Evolutionary conservation across 2,888 invertebrate species (phyloP), one percentile per base, ranked within the genome.

Genomic region (Brachyptera risi): DNA sequence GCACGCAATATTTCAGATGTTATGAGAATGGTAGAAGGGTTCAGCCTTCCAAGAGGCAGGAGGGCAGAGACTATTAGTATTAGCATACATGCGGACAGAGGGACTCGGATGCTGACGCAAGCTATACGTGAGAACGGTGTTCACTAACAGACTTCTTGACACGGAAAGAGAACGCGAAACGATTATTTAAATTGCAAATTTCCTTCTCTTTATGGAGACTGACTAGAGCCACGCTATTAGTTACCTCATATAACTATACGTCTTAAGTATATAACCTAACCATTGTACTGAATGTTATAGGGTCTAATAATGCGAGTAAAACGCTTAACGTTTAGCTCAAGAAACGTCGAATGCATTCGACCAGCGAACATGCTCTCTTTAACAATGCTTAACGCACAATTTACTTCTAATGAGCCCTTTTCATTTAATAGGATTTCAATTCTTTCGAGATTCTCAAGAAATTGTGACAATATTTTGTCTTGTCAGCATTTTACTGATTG

Each of bases 121-220:
- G 31, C 51, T 31, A 19, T 47, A 47, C 47, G 47, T 24, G 47
- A 24, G 47, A 47, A 47, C 24, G 24, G 19, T 24, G 47, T 35
- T 15, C 21, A 26, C 23, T 51, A 51, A 51, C 51, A 27, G 51
- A 35, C 37, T 54, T 37, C 54, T 37, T 51, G 37, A 37, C 54
- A 54, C 54, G 54, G 54, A 54, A 54, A 54, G 37, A 54, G 54
- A 54, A 37, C 37, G 54, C 54, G 37, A 35, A 54, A 37, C 54
- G 54, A 54, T 54, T 54, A 54, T 54, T 54, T 54, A 54, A 54
- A 54, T 54, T 54, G 35, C 54, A 35, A 54, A 54, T 54, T 54
- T 54, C 54, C 54, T 54, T 21, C 54, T 54, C 54, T 54, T 54
- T 54, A 54, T 35, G 37, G 54, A 47, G 47, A 54, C n/a, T 54